A percentile compares a stretch with the other conserved stretches of the same genome.
These are phyloP conservation scores for Prosapia bicincta DNA, from an alignment of 2,888 invertebrate genomes.

Conservation along the genomic window DNA sequence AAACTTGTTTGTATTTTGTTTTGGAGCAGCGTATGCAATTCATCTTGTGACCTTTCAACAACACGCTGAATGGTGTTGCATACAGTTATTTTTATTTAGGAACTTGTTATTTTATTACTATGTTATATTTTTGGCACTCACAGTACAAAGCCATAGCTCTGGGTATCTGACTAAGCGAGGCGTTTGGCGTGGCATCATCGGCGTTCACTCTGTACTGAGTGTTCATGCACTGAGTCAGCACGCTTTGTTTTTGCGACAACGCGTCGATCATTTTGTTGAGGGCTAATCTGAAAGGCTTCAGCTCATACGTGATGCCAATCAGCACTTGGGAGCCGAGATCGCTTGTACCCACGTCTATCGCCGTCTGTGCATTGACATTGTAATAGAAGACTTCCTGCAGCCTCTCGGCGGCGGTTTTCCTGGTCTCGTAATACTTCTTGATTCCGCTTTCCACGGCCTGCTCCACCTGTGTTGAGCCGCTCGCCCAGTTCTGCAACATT, in stretches of 20 bases:
- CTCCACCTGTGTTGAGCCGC: not conserved
- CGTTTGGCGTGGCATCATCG: not conserved
- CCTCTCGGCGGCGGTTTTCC: not conserved
- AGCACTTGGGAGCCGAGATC: not conserved
- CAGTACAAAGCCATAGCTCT: not conserved
- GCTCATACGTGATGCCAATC: not conserved
- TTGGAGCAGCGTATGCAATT: no score
- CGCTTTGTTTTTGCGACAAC: not conserved
- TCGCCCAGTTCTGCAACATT: no score
- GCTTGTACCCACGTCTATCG: not conserved
- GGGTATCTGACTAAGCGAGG: not conserved
- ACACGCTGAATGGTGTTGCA: no score
- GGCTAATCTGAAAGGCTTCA: not conserved
- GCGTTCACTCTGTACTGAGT: not conserved
- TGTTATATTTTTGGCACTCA: not conserved
- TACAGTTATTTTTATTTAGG: no score
- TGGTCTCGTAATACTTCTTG: not conserved
- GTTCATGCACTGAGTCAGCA: not conserved
- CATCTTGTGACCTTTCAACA: no score
- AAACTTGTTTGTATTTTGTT: no score
- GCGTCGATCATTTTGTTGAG: not conserved
- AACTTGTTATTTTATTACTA: no score
- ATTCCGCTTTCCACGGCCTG: not conserved
- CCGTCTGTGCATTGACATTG: not conserved
- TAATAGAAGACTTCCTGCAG: not conserved